A percentile compares a stretch with the other conserved stretches of the same genome.
Conservation (phyloP, 30 jellyfish, hydroid and myxozoan genomes). For the Sanderia malayensis region DNA sequence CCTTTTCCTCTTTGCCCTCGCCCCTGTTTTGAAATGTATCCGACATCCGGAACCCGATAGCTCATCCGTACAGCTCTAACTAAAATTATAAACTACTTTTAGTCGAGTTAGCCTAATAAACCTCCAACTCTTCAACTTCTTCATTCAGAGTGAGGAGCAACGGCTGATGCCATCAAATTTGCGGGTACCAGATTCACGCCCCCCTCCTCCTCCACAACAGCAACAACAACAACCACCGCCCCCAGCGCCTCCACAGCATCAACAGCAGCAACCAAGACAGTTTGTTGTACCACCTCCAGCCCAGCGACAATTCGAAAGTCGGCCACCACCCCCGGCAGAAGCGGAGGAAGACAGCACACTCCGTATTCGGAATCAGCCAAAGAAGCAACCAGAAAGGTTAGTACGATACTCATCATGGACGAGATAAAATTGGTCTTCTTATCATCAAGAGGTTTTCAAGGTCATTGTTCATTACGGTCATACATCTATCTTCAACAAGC, state of each 20-base stretch:
- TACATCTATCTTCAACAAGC: no score
- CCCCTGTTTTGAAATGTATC: no score
- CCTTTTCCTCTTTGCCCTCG: no score
- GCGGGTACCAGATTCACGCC: constrained; percentile 51
- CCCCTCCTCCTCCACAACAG: constrained; percentile 3
- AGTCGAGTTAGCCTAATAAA: no score
- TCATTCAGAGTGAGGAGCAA: constrained; percentile 39
- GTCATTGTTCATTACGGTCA: no score
- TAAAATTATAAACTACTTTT: no score
- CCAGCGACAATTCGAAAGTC: neutral
- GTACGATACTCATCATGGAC: neutral
- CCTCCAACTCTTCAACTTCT: no score
- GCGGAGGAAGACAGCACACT: constrained; percentile 61
- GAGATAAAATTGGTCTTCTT: no score
- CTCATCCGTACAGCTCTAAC: no score
- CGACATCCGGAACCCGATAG: no score
- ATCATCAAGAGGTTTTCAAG: no score
- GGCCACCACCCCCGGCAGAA: constrained; percentile 37
- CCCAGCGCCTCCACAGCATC: neutral
- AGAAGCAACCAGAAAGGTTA: constrained; percentile 15
- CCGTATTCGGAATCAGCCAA: constrained; percentile 46
- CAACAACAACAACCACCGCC: constrained; percentile 10
- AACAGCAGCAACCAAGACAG: constrained; percentile 14
- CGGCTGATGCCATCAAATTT: constrained; percentile 12
- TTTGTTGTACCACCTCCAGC: constrained; percentile 1